Evolutionary conservation across 2,888 invertebrate species (phyloP).

Genomic region (Troilus luridus): DNA sequence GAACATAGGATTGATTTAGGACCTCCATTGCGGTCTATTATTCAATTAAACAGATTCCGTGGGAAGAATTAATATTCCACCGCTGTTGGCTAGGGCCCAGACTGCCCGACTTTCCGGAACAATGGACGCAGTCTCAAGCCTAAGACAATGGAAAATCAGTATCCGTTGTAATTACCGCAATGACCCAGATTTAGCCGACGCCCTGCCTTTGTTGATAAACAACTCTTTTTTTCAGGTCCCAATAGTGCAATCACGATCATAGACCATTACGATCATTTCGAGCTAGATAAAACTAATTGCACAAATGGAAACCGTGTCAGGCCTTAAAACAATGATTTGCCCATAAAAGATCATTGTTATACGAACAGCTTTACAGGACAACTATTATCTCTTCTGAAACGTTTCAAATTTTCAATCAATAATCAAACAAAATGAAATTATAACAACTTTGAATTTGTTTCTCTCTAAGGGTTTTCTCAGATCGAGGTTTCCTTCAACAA

Average conservation of each 20-base stretch:
- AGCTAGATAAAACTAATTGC: neutral
- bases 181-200: slow-evolving; percentile 24
- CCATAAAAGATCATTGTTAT: neutral
- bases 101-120: neutral
- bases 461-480: too few species aligned
- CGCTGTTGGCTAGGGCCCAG: neutral
- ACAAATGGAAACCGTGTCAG: neutral
- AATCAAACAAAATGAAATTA: neutral
- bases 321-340: neutral
- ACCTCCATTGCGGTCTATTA: slow-evolving; percentile 18
- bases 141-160: slow-evolving; percentile 35
- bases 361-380: neutral
- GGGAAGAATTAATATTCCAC: slow-evolving; percentile 9
- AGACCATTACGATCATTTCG: neutral
- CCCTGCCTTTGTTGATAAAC: slow-evolving; percentile 22
- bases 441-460: neutral
- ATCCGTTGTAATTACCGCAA: slow-evolving; percentile 28
- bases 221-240: slow-evolving; percentile 18
- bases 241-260: neutral
- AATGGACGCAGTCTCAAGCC: neutral
- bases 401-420: neutral
- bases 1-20: neutral
- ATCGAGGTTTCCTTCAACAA: too few species aligned
- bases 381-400: neutral
- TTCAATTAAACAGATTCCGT: neutral